Conservation (phyloP, 1,140 invertebrate species). For the Chelonus insularis region DNA sequence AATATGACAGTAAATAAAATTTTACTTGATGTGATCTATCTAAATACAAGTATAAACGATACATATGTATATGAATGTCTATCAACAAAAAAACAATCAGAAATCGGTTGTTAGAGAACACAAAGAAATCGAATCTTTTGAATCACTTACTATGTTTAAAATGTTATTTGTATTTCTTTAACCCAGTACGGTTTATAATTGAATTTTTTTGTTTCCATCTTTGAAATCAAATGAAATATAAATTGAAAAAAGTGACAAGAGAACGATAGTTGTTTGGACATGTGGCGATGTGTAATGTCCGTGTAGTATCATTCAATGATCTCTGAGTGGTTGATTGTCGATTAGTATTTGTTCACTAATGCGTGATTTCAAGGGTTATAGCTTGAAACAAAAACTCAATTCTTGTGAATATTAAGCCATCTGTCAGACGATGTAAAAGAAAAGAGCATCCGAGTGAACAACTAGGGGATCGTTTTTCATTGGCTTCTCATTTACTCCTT, state of each 20-base stretch:
- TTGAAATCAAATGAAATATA: conserved; percentile 4
- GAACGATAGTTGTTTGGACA: conserved; percentile 49
- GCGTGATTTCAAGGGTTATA: conserved; percentile 54
- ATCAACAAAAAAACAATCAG: background rate
- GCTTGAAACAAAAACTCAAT: conserved; percentile 57
- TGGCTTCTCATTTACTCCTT: conserved; percentile 57
- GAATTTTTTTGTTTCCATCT: conserved; percentile 24
- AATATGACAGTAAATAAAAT: too few species aligned
- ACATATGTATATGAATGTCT: conserved; percentile 9
- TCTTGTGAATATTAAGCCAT: conserved; percentile 44
- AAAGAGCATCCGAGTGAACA: conserved; percentile 48
- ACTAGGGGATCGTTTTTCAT: conserved; percentile 54
- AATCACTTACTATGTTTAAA: conserved; percentile 12
- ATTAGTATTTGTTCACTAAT: conserved; percentile 55
- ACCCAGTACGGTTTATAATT: background rate
- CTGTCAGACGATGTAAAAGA: conserved; percentile 46
- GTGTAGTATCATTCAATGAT: conserved; percentile 1
- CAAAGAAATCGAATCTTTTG: conserved; percentile 16
- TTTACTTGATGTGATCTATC: too few species aligned
- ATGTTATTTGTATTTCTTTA: conserved; percentile 7
- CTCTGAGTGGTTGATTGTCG: conserved; percentile 44
- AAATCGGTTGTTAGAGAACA: background rate
- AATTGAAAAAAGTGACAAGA: conserved; percentile 4
- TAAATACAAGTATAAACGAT: background rate
- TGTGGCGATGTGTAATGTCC: conserved; percentile 38